phyloP scores from a whole-genome alignment of 2,888 invertebrate species.

The Adelognathus sp. region DNA sequence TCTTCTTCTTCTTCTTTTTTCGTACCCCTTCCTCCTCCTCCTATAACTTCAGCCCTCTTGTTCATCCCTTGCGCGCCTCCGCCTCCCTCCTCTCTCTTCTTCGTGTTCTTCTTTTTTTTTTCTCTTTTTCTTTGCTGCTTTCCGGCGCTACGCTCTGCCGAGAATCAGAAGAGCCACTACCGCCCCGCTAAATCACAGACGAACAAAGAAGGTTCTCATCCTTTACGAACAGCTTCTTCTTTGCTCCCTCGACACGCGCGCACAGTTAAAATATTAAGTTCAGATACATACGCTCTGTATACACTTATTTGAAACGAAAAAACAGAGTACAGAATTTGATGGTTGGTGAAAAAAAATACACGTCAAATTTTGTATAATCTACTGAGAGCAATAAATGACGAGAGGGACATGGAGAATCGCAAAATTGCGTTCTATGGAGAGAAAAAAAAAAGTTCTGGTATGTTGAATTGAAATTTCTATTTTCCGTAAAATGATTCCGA shows the following conservation, averaged over 20 bases:
- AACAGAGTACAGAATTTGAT: no score
- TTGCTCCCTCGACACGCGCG: not conserved
- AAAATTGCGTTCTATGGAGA: no score
- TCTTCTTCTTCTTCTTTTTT: slow-evolving; percentile 30
- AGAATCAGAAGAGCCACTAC: slow-evolving; percentile 59
- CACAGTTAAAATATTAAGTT: not conserved
- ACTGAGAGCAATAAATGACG: no score
- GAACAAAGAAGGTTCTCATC: slow-evolving; percentile 64
- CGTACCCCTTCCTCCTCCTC: not conserved
- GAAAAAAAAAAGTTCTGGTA: no score
- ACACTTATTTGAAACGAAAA: no score
- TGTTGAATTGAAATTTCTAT: no score
- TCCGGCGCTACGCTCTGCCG: slow-evolving; percentile 43
- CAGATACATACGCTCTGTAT: no score
- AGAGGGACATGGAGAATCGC: no score
- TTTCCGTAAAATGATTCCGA: no score
- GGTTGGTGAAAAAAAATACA: no score
- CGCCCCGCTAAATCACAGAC: slow-evolving; percentile 57
- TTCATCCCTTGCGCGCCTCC: slow-evolving; percentile 39
- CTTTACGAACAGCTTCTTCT: slow-evolving; percentile 16
- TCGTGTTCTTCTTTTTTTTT: slow-evolving; percentile 28
- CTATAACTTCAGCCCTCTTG: slow-evolving; percentile 14
- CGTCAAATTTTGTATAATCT: no score
- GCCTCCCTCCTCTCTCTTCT: slow-evolving; percentile 24
- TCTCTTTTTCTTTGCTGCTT: slow-evolving; percentile 37